Evolutionary conservation across 2,888 invertebrate species (phyloP).

Genomic region (Trachelus troglodyta): DNA sequence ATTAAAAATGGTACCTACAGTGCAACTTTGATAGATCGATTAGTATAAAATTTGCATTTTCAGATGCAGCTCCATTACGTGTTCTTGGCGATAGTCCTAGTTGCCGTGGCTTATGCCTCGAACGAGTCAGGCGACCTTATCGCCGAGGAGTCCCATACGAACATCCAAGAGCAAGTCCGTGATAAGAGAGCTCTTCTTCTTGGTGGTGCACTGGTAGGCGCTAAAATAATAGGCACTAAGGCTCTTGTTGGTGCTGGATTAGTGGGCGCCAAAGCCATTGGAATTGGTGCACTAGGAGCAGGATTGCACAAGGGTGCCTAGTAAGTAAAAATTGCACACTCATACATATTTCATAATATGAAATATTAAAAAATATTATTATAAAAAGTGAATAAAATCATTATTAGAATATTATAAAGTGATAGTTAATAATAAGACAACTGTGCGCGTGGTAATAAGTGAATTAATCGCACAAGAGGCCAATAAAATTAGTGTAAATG

Average conservation of each 20-base stretch:
- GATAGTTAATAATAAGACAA: too few species aligned
- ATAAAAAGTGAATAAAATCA: not conserved
- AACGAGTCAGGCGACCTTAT: not conserved
- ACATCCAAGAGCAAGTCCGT: slow-evolving; percentile 19
- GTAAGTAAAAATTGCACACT: not conserved
- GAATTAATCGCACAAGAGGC: not conserved
- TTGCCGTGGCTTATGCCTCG: slow-evolving; percentile 36
- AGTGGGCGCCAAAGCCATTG: slow-evolving; percentile 28
- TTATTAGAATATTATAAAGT: not conserved
- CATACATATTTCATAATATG: not conserved
- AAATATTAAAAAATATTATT: not conserved
- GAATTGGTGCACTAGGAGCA: slow-evolving; percentile 38
- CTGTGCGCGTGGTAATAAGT: too few species aligned
- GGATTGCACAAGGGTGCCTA: slow-evolving; percentile 32
- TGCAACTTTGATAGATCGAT: not conserved
- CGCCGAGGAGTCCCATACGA: not conserved
- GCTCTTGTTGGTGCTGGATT: slow-evolving; percentile 35
- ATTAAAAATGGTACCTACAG: not conserved
- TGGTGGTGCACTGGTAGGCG: slow-evolving; percentile 33
- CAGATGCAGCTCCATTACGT: slow-evolving; percentile 39
- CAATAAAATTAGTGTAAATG: not conserved
- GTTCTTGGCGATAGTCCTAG: slow-evolving; percentile 25
- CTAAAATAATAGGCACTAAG: slow-evolving; percentile 28
- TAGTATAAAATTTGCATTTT: not conserved
- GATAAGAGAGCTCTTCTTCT: slow-evolving; percentile 41